Evolutionary conservation across 1,140 invertebrate species (phyloP), one percentile per base, ranked within the genome.

Genomic region (Helicoverpa armigera): DNA sequence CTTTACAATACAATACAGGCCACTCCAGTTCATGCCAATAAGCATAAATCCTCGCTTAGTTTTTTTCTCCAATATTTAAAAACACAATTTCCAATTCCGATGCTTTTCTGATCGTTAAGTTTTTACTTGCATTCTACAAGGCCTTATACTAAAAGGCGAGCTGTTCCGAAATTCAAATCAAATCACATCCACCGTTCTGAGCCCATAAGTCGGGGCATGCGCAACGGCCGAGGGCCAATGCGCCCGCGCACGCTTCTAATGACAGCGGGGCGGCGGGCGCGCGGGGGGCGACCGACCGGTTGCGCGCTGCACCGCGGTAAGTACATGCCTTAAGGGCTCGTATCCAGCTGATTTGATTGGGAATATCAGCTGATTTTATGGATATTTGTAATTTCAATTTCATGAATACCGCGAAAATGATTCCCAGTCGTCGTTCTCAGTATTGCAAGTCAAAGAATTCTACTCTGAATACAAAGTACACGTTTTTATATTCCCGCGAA

Each of bases 241-340:
- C 92, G 92, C 91, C 89, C 90, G 93, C 93, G 92, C 91, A 90
- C 89, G 89, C 91, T 92, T 93, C 93, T 94, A 94, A 94, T 89
- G 89, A 91, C 90, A 88, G 89, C 77, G 83, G 84, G 85, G 80
- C 75, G 80, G 70, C 67, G 83, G 75, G 83, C 76, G 82, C 51
- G 86, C 81, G 86, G 79, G 80, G 82, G 72, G 82, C 77, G 80
- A 67, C 78, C 80, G 85, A 92, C 90, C 90, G 91, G 91, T 88
- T 86, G 88, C 73, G 61, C 56, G 82, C 43, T 80, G 87, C 83
- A 50, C 58, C 53, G 54, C n/a, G 83, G 91, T 92, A 93, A 76
- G 85, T 85, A 86, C 80, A 82, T 79, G 86, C 74, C 78, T 78
- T 65, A 54, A 50, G 51, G 29, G 53, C 77, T 78, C 75, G 76